Base-by-base conservation (phyloP, 2,113 vertebrate species). In the Ameiurus melas region DNA sequence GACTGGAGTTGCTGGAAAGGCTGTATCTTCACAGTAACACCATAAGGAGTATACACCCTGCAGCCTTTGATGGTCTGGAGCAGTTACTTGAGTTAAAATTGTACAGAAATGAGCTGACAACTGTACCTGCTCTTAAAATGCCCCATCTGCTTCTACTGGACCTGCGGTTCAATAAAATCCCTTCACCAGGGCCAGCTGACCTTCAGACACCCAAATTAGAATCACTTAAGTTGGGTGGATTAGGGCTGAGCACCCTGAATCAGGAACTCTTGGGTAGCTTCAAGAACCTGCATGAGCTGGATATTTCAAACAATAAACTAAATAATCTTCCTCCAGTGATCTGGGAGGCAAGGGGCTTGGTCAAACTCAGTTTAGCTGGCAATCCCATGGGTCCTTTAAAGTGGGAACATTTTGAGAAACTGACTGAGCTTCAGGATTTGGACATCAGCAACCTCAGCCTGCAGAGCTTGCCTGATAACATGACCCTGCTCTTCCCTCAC, bases 401-500 rank as follows among this genome's bases (percentile, higher is more conserved):
- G 0, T 89, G 93, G 0, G 95, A 97, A 77, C 96, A 98, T 91
- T 95, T 99, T 87, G 93, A 92, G 1, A 95, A 92, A 66, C 94
- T 99, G 10, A 90, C 83, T 1, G 93, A 95, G 89, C 95, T 99
- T 16, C 96, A 97, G 89, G 97, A 98, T 84, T 92, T 99, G 89
- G 97, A 99, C 91, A 95, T 99, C 89, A 99, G 98, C 93, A 96
- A 95, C 90, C 94, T 99, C 57, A 98, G 96, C 92, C 94, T 99
- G 88, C 97, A 96, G 89, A 95, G 95, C 14, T 95, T 99, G 62
- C 97, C 98, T 1, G 94, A 95, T 7, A 97, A 96, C 83, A 96
- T 99, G n/a, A 90, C 95, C 0, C 4, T 94, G 70, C 94, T 97
- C 73, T 96, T 98, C 39, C 96, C 97, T 64, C 93, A 96, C 79